A percentile compares a stretch with the other conserved stretches of the same genome.
These are phyloP conservation scores for Lates japonicus DNA, from an alignment of 2,797 vertebrate genomes.

Conservation along the genomic window DNA sequence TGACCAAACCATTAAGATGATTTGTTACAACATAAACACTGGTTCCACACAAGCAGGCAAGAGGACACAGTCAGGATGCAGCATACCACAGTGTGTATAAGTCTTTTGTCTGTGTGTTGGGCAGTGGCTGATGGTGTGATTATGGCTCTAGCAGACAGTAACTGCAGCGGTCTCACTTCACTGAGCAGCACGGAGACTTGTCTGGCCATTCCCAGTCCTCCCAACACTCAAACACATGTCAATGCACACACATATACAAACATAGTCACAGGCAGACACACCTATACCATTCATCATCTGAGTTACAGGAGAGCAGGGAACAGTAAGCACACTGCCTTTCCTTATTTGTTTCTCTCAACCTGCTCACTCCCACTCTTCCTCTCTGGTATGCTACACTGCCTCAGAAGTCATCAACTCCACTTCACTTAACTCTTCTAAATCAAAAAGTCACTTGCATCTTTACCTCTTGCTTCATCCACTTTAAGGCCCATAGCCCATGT, in stretches of 20 bases:
- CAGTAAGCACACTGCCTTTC: conserved; percentile 35
- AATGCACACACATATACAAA: not conserved
- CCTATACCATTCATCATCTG: conserved; percentile 71
- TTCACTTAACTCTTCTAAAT: conserved; percentile 45
- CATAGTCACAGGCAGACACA: conserved; percentile 16
- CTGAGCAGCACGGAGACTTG: conserved; percentile 52
- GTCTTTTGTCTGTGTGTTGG: conserved; percentile 34
- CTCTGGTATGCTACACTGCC: conserved; percentile 38
- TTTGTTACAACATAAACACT: conserved; percentile 15
- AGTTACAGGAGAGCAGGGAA: conserved; percentile 38
- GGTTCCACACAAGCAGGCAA: conserved; percentile 9
- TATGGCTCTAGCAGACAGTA: conserved; percentile 68
- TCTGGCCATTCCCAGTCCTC: conserved; percentile 44
- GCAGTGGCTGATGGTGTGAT: conserved; percentile 70
- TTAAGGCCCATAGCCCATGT: conserved; percentile 4
- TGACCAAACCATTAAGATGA: conserved; percentile 46
- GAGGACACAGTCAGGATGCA: not conserved
- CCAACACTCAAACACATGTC: conserved; percentile 19
- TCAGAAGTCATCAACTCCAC: conserved; percentile 45
- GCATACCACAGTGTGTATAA: conserved; percentile 10
- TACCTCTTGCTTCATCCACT: conserved; percentile 23
- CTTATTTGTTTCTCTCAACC: conserved; percentile 23
- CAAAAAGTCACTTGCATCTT: conserved; percentile 33
- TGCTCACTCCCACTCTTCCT: conserved; percentile 35
- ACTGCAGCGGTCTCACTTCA: conserved; percentile 56